Conservation (phyloP, 2,113 vertebrate genomes). For the Edolisoma coerulescens region DNA sequence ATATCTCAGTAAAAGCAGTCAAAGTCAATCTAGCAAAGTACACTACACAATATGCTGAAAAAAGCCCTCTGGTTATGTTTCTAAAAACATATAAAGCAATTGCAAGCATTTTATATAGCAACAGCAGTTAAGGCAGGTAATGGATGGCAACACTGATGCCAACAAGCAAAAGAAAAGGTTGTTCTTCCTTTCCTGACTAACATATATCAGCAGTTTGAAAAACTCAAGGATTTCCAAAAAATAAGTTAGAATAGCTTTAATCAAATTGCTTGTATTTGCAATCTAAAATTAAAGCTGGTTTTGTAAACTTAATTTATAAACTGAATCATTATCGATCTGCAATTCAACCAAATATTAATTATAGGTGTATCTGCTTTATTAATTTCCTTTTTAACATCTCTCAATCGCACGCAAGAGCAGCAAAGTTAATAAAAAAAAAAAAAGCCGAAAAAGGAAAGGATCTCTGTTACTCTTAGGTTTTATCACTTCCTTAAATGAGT, state of each 20-base stretch:
- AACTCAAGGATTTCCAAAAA: not conserved
- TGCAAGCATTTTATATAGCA: not conserved
- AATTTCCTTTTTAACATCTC: not conserved
- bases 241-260: not conserved
- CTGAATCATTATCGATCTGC: not conserved
- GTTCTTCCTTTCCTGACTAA: not conserved
- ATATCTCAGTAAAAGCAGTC: not conserved
- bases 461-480: not conserved
- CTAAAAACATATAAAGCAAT: not conserved
- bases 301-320: not conserved
- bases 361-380: not conserved
- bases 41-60: not conserved
- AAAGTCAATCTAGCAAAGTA: not conserved
- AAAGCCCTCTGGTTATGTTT: not conserved
- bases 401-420: not conserved
- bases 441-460: not conserved
- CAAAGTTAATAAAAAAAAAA: not conserved
- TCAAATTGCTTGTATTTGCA: not conserved
- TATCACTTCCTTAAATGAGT: constrained; percentile 48
- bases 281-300: not conserved
- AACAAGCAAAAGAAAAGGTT: not conserved
- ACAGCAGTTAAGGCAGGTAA: not conserved
- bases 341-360: not conserved
- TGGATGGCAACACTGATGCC: not conserved
- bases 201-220: not conserved